Evolutionary conservation across 2,113 vertebrate genomes (phyloP).

Genomic region (Electrona antarctica): DNA sequence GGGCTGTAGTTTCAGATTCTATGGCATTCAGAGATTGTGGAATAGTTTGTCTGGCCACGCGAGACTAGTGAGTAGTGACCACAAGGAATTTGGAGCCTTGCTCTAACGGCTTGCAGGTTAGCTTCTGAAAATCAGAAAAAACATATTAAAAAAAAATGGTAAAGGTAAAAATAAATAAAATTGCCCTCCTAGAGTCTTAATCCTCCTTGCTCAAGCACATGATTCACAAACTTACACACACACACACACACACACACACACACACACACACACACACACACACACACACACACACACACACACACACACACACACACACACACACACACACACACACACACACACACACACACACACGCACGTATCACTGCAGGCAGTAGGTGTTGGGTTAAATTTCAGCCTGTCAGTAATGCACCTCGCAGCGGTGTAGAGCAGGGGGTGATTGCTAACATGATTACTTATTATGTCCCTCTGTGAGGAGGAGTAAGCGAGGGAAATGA

Average conservation of each 20-base stretch:
- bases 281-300: background rate
- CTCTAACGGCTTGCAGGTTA: too few relatives aligned
- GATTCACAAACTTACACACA: background rate
- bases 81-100: too few relatives aligned
- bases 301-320: background rate
- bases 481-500: conserved; percentile 43
- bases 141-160: too few relatives aligned
- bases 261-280: conserved; percentile 22
- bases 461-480: conserved; percentile 58
- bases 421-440: conserved; percentile 43
- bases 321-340: too few relatives aligned
- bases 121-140: too few relatives aligned
- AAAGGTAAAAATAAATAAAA: too few relatives aligned
- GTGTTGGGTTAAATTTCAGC: conserved; percentile 69
- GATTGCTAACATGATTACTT: conserved; percentile 71
- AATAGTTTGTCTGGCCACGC: too few relatives aligned
- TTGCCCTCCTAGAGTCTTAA: too few relatives aligned
- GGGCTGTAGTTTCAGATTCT: too few relatives aligned
- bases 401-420: conserved; percentile 71
- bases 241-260: conserved; percentile 9
- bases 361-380: conserved; percentile 41
- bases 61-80: too few relatives aligned
- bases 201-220: background rate
- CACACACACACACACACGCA: too few relatives aligned
- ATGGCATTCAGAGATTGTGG: too few relatives aligned